Percentiles rank a stretch among this genome's conserved stretches.
Evolutionary conservation across 2,888 invertebrate genomes (phyloP).

Genomic region (Trissolcus japonicus): DNA sequence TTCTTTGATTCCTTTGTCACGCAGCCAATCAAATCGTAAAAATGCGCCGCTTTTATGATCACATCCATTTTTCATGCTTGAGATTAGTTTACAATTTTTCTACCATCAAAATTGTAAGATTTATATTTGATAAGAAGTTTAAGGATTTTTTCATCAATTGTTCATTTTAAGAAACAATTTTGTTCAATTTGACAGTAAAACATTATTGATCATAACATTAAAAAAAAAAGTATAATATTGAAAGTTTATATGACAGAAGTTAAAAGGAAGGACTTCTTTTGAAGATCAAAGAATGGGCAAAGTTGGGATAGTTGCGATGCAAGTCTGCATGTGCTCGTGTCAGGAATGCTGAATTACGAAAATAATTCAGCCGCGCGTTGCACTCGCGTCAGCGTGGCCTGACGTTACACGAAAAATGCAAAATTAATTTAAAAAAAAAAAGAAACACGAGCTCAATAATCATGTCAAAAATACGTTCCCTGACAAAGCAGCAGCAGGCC

Average conservation of each 20-base stretch:
- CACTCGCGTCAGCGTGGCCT: slow-evolving; percentile 15
- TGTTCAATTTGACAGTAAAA: too few relatives aligned
- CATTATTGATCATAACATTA: too few relatives aligned
- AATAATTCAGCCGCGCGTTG: slow-evolving; percentile 32
- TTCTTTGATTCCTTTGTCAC: too few relatives aligned
- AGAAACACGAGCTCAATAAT: slow-evolving; percentile 9
- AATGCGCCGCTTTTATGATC: neutral
- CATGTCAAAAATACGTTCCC: neutral
- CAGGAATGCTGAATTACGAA: slow-evolving; percentile 17
- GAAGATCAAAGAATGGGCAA: slow-evolving; percentile 33
- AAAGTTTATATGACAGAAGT: too few relatives aligned
- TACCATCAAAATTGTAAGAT: neutral
- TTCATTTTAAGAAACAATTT: too few relatives aligned
- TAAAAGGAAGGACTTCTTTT: neutral
- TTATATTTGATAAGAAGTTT: too few relatives aligned
- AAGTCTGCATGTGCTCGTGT: slow-evolving; percentile 26
- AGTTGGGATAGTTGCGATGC: slow-evolving; percentile 17
- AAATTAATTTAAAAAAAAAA: slow-evolving; percentile 15
- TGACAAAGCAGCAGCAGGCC: neutral
- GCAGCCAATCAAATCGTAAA: neutral
- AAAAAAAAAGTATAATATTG: neutral
- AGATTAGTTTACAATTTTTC: too few relatives aligned
- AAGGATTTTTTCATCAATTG: too few relatives aligned
- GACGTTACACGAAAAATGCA: slow-evolving; percentile 9
- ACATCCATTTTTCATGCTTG: too few relatives aligned